Base-by-base conservation (phyloP, 2,113 vertebrate genomes). In the Oryzias javanicus region DNA sequence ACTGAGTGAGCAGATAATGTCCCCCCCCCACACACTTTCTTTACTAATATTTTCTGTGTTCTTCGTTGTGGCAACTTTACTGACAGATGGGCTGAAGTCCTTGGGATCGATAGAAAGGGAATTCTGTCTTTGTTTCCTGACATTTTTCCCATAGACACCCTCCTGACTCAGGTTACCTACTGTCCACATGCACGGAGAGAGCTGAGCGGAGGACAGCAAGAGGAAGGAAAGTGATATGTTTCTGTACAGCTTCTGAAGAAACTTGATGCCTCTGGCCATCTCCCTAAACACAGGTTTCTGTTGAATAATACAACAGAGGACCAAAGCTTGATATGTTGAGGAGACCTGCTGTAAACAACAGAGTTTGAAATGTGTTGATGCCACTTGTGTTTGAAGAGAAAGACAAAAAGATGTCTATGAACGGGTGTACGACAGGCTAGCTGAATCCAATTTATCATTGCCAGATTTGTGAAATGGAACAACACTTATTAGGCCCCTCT, bases 291-390 rank as follows among this genome's bases (percentile, higher is more conserved):
- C 82, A 84, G 84, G 84, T 88, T 86, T 78, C 74, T 81, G 60
- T 81, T 90, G 86, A 90, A 90, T 90, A 87, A 89, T 87, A 86
- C 86, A 90, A 86, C 56, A 86, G 78, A 83, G 88, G 76, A 79
- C 79, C 88, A 79, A 46, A 64, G 76, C 49, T 73, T 76, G 56
- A 72, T 72, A 75, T 61, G 35, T 79, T 20, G 15, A 76, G 58
- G 85, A 67, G 70, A 67, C 76, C 56, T 67, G 78, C 62, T 79
- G 73, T 85, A 85, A 88, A 87, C 81, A 90, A 75, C 66, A 75
- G 72, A 73, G 62, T 42, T 60, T 76, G 67, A 72, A 67, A 75
- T 70, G 56, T 73, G 79, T 72, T 78, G 76, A 44, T 71, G 46
- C 61, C 52, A 45, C 60, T 72, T 27, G 20, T 65, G 53, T 62